Evolutionary conservation across 2,113 vertebrate genomes (phyloP), one percentile per base, ranked within the genome.

Genomic region (Charina bottae): DNA sequence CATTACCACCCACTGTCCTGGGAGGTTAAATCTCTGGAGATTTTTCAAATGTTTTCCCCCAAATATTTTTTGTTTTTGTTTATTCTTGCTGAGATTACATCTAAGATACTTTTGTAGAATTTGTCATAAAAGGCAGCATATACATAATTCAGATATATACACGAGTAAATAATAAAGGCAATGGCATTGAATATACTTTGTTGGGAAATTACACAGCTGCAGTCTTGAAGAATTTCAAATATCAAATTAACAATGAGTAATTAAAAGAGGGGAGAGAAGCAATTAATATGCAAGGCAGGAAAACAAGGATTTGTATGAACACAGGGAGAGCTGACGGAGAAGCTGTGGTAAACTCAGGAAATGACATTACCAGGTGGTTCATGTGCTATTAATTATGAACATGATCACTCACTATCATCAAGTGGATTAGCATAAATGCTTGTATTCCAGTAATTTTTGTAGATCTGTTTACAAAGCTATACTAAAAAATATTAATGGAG

Each of bases 191-290:
- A 60, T 2, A 83, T 88, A 85, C 83, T 90, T 85, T 56, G 90
- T 93, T 88, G 62, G 37, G 92, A 88, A 87, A 92, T 60, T 90
- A 5, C 49, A 92, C 78, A 88, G 28, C 90, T 93, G 92, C n/a
- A 89, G 83, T 42, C 78, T 83, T 37, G 1, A 78, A 56, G 62
- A 64, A 60, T 59, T 93, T 90, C 90, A 87, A 87, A 92, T 93
- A 91, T 49, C 88, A 95, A 19, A 89, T 68, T 92, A 92, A 46
- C 86, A 83, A 68, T 17, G 94, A 90, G 1, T 26, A 90, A 60
- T 37, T 83, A 6, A 24, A 55, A 68, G 1, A 54, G 62, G 28
- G 53, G 19, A 68, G 33, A 60, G 86, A 83, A 0, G 33, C 2
- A 49, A 33, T 33, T 90, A 8, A 28, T 58, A 49, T 83, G 93